These are phyloP conservation scores for Trissonchulus sp. DNA, from an alignment of 2,888 invertebrate species.

Conservation along the genomic window DNA sequence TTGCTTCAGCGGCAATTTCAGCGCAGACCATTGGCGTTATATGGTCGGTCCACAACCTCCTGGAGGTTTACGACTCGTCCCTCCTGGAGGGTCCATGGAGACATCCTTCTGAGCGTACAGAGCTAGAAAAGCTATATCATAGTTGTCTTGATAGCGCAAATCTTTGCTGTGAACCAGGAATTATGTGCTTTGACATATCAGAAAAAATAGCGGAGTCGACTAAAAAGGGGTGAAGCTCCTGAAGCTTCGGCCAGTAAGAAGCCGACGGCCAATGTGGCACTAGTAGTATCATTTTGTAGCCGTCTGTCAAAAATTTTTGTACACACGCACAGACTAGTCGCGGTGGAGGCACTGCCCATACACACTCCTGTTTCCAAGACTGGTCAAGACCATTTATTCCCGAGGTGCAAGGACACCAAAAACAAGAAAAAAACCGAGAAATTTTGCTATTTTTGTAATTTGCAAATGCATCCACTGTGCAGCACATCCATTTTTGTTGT, in stretches of 20 bases:
- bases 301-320: not conserved
- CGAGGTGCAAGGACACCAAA: not conserved
- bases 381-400: not conserved
- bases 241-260: not conserved
- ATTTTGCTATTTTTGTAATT: not conserved
- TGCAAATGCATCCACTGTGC: not conserved
- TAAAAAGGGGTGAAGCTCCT: no score
- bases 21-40: no score
- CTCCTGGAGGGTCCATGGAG: no score
- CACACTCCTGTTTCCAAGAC: not conserved
- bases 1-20: no score
- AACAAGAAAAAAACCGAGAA: not conserved
- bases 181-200: no score
- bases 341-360: slow-evolving; percentile 2
- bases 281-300: not conserved
- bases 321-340: not conserved
- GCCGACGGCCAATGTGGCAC: slow-evolving; percentile 10
- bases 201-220: no score
- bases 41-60: no score
- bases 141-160: no score
- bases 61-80: no score
- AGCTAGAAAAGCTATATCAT: no score
- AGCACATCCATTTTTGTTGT: not conserved
- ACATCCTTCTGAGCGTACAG: no score
- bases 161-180: no score